Evolutionary conservation across 2,113 vertebrate species (phyloP).

Genomic region (Nothobranchius kuhntae): DNA sequence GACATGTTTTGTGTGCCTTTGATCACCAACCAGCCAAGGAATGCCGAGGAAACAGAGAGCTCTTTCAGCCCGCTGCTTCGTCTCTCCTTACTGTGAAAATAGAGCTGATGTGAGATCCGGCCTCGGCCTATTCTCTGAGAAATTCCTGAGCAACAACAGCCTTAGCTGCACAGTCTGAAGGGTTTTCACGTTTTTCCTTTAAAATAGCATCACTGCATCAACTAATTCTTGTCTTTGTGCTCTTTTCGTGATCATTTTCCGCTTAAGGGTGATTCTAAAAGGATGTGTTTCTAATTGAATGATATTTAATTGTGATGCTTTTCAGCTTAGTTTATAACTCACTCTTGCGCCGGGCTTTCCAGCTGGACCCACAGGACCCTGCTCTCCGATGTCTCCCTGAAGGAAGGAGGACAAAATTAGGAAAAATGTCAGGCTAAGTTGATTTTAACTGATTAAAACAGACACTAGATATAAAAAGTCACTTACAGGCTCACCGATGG

Average conservation of each 20-base stretch:
- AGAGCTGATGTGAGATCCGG: slow-evolving; percentile 76
- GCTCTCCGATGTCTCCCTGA: slow-evolving; percentile 87
- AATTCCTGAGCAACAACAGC: slow-evolving; percentile 55
- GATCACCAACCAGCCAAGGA: slow-evolving; percentile 63
- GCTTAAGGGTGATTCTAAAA: too few relatives aligned
- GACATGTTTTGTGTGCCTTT: slow-evolving; percentile 48
- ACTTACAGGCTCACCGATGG: slow-evolving; percentile 88
- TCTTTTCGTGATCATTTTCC: neutral
- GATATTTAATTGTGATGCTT: too few relatives aligned
- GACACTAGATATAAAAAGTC: neutral
- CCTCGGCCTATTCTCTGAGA: slow-evolving; percentile 73
- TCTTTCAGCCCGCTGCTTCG: slow-evolving; percentile 80
- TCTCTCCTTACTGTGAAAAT: slow-evolving; percentile 82
- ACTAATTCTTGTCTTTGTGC: neutral
- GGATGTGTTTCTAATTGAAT: neutral
- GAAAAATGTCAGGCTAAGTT: neutral
- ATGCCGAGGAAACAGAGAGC: slow-evolving; percentile 82
- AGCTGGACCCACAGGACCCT: slow-evolving; percentile 84
- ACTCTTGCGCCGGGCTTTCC: slow-evolving; percentile 90
- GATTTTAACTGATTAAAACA: neutral
- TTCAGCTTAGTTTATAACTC: slow-evolving; percentile 54
- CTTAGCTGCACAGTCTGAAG: slow-evolving; percentile 1
- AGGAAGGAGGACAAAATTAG: slow-evolving; percentile 5
- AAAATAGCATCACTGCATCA: neutral
- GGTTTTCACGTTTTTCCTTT: slow-evolving; percentile 16